Conservation (phyloP, 2,888 invertebrate species). For the Pinctada fucata region DNA sequence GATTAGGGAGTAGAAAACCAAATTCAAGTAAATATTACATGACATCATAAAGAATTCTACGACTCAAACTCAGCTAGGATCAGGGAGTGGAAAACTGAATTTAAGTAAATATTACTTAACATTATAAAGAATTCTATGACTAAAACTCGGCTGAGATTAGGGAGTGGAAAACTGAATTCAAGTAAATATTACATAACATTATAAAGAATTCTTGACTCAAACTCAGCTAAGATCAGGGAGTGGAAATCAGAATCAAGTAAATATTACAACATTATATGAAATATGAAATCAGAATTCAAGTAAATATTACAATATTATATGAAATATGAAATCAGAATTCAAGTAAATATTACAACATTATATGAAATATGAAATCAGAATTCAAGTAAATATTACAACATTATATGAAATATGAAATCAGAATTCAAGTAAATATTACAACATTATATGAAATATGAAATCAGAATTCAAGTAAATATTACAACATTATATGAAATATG, state of each 20-base stretch:
- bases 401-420: no score
- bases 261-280: not conserved
- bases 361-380: no score
- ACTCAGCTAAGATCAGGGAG: not conserved
- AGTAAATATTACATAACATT: no score
- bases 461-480: no score
- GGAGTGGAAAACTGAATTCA: conserved; percentile 47
- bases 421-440: no score
- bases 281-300: not conserved
- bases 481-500: no score
- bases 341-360: no score
- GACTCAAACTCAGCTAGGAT: conserved; percentile 42
- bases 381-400: no score
- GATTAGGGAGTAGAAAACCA: conserved; percentile 48
- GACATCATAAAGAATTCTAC: conserved; percentile 48
- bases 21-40: conserved; percentile 49
- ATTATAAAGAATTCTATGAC: conserved; percentile 50
- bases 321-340: no score
- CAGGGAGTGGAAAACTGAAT: conserved; percentile 46
- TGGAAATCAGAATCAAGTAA: not conserved
- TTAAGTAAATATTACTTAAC: conserved; percentile 51
- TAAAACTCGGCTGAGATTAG: conserved; percentile 38
- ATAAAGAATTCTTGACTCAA: no score
- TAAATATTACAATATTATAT: no score
- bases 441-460: no score